Conservation (phyloP, 2,113 vertebrate species). For the Nannobrachium achirus region DNA sequence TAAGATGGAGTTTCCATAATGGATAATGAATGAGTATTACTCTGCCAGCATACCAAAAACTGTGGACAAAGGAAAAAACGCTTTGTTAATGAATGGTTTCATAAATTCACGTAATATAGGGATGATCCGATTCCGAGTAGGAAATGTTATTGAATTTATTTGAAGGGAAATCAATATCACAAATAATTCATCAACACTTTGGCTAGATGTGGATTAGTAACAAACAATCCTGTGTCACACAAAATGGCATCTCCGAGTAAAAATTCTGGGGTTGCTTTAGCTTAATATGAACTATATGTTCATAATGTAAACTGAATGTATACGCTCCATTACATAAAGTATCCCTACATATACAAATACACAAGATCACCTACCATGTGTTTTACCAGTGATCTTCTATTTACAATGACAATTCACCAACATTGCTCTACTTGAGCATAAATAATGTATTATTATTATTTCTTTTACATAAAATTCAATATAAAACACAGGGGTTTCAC, state of each 20-base stretch:
- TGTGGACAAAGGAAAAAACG: background rate
- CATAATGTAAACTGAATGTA: constrained; percentile 15
- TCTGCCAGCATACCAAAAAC: constrained; percentile 14
- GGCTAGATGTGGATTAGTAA: background rate
- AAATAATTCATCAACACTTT: constrained; percentile 1
- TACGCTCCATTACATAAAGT: too few relatives aligned
- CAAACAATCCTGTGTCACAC: constrained; percentile 15
- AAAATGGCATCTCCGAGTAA: background rate
- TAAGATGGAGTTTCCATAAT: constrained; percentile 40
- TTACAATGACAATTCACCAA: constrained; percentile 34
- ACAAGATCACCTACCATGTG: too few relatives aligned
- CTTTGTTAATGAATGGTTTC: constrained; percentile 14
- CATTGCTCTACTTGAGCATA: constrained; percentile 11
- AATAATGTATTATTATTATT: constrained; percentile 4
- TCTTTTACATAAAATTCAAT: background rate
- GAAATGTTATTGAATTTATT: constrained; percentile 28
- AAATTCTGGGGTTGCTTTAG: constrained; percentile 28
- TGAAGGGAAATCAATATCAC: constrained; percentile 4
- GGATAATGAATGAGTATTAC: constrained; percentile 22
- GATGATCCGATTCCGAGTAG: constrained; percentile 8
- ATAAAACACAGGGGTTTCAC: background rate
- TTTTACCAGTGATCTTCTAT: background rate
- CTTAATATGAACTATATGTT: constrained; percentile 53
- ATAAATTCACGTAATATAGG: background rate
- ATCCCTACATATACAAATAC: too few relatives aligned